phyloP scores from a whole-genome alignment of 2,113 vertebrate species.

The Egretta garzetta region DNA sequence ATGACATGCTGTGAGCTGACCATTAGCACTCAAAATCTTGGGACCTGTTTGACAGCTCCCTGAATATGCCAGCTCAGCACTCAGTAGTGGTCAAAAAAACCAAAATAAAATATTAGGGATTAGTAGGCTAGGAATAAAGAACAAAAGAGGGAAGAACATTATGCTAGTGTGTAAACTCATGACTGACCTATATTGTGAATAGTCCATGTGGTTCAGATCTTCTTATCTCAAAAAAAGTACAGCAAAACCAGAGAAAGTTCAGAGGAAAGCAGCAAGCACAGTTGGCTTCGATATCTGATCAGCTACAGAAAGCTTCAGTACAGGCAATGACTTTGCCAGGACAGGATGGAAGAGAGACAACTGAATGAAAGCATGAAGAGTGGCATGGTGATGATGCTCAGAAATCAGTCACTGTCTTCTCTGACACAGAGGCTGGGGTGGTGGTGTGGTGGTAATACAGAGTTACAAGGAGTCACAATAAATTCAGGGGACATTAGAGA shows the following conservation, averaged over 20 bases:
- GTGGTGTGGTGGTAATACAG: rapidly evolving
- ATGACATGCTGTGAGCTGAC: neutral
- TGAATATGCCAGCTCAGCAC: neutral
- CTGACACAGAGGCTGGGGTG: neutral
- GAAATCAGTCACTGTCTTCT: neutral
- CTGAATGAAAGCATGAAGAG: neutral
- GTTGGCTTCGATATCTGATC: neutral
- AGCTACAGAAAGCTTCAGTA: neutral
- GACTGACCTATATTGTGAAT: neutral
- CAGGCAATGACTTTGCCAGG: neutral
- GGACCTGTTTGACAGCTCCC: neutral
- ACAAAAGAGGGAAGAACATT: neutral
- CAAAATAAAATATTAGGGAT: neutral
- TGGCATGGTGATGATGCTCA: neutral
- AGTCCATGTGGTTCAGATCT: neutral
- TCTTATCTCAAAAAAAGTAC: neutral
- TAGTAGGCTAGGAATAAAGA: neutral
- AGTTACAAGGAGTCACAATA: neutral
- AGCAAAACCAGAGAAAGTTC: neutral
- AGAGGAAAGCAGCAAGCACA: neutral
- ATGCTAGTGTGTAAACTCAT: neutral
- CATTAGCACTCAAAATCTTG: neutral
- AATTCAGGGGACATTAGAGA: neutral
- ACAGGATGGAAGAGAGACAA: neutral
- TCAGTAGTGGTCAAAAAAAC: neutral